These are phyloP conservation scores for Bombus fervidus DNA, from an alignment of 1,140 invertebrate genomes.

Conservation along the genomic window DNA sequence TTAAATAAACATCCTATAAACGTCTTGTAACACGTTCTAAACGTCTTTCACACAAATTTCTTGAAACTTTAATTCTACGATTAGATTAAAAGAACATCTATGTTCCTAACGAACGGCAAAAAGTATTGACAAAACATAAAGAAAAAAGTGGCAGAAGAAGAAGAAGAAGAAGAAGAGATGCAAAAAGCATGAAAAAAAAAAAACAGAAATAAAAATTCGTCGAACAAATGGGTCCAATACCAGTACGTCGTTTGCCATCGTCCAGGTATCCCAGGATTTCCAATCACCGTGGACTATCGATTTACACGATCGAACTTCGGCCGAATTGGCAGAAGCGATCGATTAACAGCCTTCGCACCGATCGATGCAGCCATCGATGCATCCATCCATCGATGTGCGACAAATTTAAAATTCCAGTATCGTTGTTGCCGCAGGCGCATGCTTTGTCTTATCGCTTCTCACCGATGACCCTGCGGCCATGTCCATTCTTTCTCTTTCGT, in stretches of 20 bases:
- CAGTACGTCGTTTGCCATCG: background rate
- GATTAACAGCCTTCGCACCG: background rate
- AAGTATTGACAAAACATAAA: background rate
- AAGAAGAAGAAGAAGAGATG: background rate
- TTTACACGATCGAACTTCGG: background rate
- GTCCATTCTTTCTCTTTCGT: background rate
- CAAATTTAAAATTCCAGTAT: slow-evolving; percentile 36
- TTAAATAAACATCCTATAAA: background rate
- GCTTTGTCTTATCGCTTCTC: background rate
- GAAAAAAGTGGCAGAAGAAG: background rate
- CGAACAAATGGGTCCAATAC: background rate
- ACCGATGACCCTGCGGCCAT: slow-evolving; percentile 29
- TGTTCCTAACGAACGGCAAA: too few relatives aligned
- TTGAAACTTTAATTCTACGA: background rate
- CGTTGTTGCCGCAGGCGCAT: background rate
- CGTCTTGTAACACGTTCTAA: background rate
- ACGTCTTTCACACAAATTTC: background rate
- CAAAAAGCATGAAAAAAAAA: too few relatives aligned
- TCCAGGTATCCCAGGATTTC: too few relatives aligned
- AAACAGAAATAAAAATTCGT: background rate
- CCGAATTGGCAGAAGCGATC: slow-evolving; percentile 5
- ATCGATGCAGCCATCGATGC: background rate
- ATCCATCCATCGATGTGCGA: background rate
- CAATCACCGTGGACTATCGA: background rate
- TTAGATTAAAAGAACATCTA: too few relatives aligned